Evolutionary conservation across 1,140 invertebrate species (phyloP).

Genomic region (Semibalanus balanoides): DNA sequence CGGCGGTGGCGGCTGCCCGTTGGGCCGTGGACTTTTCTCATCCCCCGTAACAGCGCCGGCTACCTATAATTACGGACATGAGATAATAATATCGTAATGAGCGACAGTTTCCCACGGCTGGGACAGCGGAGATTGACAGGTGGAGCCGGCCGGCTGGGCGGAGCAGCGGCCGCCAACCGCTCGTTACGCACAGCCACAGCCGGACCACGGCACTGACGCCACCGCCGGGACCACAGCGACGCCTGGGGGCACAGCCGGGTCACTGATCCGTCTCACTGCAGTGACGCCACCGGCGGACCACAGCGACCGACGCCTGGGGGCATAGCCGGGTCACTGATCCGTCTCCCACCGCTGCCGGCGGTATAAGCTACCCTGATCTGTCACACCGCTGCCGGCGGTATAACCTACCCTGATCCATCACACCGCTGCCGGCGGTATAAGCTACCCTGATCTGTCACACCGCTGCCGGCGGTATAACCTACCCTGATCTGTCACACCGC

Average conservation of each 20-base stretch:
- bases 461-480: no score
- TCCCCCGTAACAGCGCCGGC: background rate
- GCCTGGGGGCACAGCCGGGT: no score
- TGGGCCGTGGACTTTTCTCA: background rate
- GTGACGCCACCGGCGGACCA: background rate
- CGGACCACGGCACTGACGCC: no score
- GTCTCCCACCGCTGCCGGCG: background rate
- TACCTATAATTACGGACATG: background rate
- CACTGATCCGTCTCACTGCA: background rate
- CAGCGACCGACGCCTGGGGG: no score
- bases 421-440: no score
- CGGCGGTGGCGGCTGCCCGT: no score
- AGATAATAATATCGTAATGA: constrained; percentile 1
- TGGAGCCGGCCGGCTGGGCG: background rate
- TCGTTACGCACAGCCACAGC: background rate
- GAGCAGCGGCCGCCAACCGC: background rate
- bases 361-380: no score
- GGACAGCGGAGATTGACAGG: background rate
- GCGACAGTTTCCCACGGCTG: background rate
- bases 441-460: no score
- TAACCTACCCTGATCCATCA: no score
- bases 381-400: no score
- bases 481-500: no score
- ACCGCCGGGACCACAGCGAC: no score
- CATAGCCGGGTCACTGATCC: background rate